Conservation (phyloP, 1,140 invertebrate genomes). For the Sarcophaga bullata region DNA sequence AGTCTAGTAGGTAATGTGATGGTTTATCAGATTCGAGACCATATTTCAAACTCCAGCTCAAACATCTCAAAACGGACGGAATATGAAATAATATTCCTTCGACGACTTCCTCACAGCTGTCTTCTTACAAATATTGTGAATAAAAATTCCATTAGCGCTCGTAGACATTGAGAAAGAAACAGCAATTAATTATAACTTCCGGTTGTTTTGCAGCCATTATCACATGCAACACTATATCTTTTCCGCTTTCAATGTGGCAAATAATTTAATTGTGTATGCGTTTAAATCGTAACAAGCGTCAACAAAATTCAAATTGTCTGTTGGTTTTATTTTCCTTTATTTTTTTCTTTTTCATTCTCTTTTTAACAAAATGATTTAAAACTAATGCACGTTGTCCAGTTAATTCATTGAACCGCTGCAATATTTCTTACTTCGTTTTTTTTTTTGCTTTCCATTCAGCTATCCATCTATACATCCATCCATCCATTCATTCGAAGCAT, state of each 20-base stretch:
- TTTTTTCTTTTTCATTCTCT: conserved; percentile 16
- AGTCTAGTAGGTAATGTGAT: too few species aligned
- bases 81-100: too few species aligned
- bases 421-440: conserved; percentile 11
- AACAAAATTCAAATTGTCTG: conserved; percentile 32
- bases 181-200: conserved; percentile 28
- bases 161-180: neutral
- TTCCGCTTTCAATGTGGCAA: too few species aligned
- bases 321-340: too few species aligned
- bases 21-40: too few species aligned
- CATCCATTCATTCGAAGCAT: too few species aligned
- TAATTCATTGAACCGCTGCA: conserved; percentile 38
- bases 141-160: too few species aligned
- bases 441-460: neutral
- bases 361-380: conserved; percentile 36
- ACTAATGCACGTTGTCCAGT: conserved; percentile 28
- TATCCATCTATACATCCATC: neutral
- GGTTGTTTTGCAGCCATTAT: neutral
- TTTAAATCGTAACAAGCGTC: neutral
- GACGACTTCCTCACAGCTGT: too few species aligned
- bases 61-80: too few species aligned
- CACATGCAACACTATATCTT: neutral
- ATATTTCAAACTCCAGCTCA: too few species aligned
- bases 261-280: too few species aligned
- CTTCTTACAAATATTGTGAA: too few species aligned